phyloP scores from a whole-genome alignment of 92 coral and sea anemone genomes.

The Palythoa heliodiscus region DNA sequence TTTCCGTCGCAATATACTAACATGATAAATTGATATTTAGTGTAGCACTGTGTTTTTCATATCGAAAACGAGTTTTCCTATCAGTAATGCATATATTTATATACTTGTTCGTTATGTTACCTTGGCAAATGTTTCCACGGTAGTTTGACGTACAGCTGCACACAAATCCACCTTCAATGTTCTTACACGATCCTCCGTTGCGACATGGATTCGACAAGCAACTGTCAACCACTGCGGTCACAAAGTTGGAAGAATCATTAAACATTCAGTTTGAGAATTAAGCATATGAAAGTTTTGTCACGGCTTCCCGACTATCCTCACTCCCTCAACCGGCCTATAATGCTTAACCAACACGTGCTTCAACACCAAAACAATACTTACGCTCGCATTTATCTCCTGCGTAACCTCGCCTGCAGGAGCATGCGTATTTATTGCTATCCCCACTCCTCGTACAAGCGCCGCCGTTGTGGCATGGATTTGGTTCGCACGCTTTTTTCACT shows the following conservation, averaged over 20 bases:
- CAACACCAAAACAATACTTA: slow-evolving; percentile 29
- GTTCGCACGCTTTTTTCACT: slow-evolving; percentile 81
- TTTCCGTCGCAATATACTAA: too few species aligned
- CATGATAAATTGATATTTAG: too few species aligned
- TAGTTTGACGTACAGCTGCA: slow-evolving; percentile 70
- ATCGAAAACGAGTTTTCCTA: too few species aligned
- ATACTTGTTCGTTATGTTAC: slow-evolving; percentile 32
- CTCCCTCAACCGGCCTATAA: background rate
- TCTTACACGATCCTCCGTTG: slow-evolving; percentile 75
- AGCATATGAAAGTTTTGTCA: background rate
- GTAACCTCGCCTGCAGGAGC: slow-evolving; percentile 87
- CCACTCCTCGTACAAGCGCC: slow-evolving; percentile 75
- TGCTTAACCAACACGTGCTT: background rate
- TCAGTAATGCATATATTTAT: too few species aligned
- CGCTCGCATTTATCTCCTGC: slow-evolving; percentile 84
- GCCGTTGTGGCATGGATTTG: slow-evolving; percentile 92
- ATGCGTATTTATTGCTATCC: slow-evolving; percentile 52
- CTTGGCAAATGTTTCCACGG: slow-evolving; percentile 67
- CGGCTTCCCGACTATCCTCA: background rate
- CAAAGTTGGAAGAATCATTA: background rate
- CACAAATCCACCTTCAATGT: slow-evolving; percentile 69
- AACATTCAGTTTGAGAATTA: background rate
- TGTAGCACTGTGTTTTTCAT: too few species aligned
- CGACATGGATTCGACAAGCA: slow-evolving; percentile 87
- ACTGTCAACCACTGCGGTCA: slow-evolving; percentile 70